Evolutionary conservation across 1,140 invertebrate genomes (phyloP).

Genomic region (Apis cerana): DNA sequence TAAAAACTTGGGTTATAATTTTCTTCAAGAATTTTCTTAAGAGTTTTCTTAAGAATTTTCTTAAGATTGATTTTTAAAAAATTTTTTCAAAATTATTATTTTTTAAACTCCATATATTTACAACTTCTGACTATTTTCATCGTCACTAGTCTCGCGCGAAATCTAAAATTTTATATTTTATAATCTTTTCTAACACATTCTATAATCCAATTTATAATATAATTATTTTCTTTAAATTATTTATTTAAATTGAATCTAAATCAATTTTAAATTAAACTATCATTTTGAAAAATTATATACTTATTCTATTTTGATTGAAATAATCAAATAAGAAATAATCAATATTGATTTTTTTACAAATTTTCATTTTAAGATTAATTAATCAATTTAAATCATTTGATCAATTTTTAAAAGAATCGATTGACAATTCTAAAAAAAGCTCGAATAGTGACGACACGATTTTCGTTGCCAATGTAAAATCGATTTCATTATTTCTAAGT

Average conservation of each 20-base stretch:
- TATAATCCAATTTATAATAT: no score
- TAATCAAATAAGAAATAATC: no score
- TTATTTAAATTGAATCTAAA: background rate
- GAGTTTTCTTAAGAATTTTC: no score
- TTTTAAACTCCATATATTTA: background rate
- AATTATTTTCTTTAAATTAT: no score
- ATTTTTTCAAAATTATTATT: background rate
- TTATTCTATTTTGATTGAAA: no score
- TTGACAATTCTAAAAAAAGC: background rate
- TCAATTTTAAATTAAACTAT: background rate
- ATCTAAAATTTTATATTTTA: background rate
- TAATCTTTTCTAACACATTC: background rate
- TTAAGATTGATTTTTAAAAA: background rate
- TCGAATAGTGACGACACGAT: slow-evolving; percentile 2
- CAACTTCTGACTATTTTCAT: slow-evolving; percentile 17
- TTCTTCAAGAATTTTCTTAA: no score
- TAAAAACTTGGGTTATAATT: background rate
- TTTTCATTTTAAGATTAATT: no score
- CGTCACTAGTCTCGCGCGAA: background rate
- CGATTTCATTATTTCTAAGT: slow-evolving; percentile 51
- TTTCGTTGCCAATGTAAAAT: slow-evolving; percentile 29
- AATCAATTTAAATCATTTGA: background rate
- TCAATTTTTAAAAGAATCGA: background rate
- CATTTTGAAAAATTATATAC: background rate
- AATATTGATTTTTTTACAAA: no score